A percentile compares a stretch with the other conserved stretches of the same genome.
These are phyloP conservation scores for Ruditapes philippinarum DNA, from an alignment of 1,140 invertebrate genomes.

Conservation along the genomic window DNA sequence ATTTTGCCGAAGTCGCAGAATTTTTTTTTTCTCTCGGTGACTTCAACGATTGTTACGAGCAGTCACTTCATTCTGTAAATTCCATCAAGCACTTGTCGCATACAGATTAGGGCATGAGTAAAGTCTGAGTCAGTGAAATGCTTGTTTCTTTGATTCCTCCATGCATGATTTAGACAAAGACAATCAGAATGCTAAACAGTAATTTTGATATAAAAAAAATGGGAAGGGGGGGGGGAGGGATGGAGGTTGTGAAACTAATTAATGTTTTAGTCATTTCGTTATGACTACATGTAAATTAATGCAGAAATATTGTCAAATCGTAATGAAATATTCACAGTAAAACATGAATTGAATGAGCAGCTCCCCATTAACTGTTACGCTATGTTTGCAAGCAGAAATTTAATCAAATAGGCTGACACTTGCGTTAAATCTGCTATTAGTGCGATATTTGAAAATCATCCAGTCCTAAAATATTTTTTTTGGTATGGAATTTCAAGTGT, in stretches of 20 bases:
- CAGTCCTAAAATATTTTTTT: too few relatives aligned
- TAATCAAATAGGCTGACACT: background rate
- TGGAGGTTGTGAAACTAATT: too few relatives aligned
- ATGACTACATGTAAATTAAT: conserved; percentile 52
- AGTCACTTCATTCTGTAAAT: background rate
- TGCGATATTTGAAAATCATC: too few relatives aligned
- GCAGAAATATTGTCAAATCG: conserved; percentile 22
- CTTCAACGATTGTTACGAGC: conserved; percentile 7
- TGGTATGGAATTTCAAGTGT: too few relatives aligned
- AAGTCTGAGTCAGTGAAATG: conserved; percentile 59
- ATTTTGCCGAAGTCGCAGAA: background rate
- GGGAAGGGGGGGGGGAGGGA: too few relatives aligned
- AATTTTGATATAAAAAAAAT: conserved; percentile 37
- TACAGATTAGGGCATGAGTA: conserved; percentile 44
- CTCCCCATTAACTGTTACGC: background rate
- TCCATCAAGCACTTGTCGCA: conserved; percentile 49
- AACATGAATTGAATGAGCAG: background rate
- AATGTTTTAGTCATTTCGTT: conserved; percentile 38
- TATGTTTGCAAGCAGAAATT: conserved; percentile 7
- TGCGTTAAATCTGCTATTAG: too few relatives aligned
- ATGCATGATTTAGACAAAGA: conserved; percentile 55
- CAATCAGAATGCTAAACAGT: conserved; percentile 40
- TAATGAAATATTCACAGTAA: conserved; percentile 30
- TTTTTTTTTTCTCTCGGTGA: background rate
- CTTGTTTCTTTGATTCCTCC: background rate